phyloP scores from a whole-genome alignment of 1,140 invertebrate genomes.

The Campoletis sonorensis region DNA sequence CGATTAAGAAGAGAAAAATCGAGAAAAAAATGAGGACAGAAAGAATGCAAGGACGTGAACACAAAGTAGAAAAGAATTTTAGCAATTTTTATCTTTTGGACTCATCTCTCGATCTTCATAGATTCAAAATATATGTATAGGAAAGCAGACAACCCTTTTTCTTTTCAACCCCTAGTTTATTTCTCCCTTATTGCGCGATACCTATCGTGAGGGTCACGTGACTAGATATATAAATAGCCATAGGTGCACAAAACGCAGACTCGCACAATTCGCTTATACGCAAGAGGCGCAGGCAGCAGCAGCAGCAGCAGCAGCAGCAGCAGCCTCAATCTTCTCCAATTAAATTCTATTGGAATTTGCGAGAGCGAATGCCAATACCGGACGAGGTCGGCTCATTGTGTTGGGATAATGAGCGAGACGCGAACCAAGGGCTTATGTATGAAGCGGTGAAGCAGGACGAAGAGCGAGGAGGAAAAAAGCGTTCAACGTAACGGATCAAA shows the following conservation, averaged over 20 bases:
- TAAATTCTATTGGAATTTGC: conserved; percentile 74
- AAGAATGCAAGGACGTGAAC: not conserved
- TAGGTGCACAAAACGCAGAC: not conserved
- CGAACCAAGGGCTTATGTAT: not conserved
- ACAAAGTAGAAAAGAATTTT: not conserved
- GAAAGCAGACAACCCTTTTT: not conserved
- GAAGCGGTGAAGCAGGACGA: not conserved
- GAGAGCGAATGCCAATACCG: conserved; percentile 72
- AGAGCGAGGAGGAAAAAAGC: conserved; percentile 4
- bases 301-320: too few relatives aligned
- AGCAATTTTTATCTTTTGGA: conserved; percentile 30
- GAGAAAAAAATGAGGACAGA: not conserved
- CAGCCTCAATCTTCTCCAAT: conserved; percentile 70
- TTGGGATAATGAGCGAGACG: conserved; percentile 69
- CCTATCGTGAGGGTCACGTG: too few relatives aligned
- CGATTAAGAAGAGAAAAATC: not conserved
- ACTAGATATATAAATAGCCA: not conserved
- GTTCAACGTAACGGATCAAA: conserved; percentile 41
- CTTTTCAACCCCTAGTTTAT: not conserved
- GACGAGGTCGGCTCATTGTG: conserved; percentile 67
- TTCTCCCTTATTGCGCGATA: conserved; percentile 21
- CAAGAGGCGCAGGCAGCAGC: too few relatives aligned
- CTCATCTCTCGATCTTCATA: conserved; percentile 39
- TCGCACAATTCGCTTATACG: conserved; percentile 4
- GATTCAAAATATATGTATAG: not conserved